Base-by-base conservation (phyloP, 2,888 invertebrate genomes). In the Hermodice carunculata region DNA sequence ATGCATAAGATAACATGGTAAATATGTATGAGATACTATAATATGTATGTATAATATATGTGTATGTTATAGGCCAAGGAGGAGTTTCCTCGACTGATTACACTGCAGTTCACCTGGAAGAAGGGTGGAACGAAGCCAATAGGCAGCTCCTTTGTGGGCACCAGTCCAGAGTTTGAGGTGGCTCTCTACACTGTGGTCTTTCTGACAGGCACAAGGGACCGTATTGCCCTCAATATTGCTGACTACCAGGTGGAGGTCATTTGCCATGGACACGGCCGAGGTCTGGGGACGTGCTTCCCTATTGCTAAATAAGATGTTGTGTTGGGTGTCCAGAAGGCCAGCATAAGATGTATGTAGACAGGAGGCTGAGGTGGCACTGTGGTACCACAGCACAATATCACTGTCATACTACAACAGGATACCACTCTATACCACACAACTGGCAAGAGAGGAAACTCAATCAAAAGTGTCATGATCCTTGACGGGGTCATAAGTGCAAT, bases 141-240 rank as follows among this genome's bases (percentile, higher is more conserved):
- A 64, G 82, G 82, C 61, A 81, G 82, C 66, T 78, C 78, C 29
- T 83, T 84, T 64, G 70, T 85, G 28, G 84, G 84, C 26, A 81
- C 83, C 8, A 85, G 85, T 69, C 86, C 86, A 2, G 86, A 86
- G 75, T 86, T 86, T 76, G 86, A 86, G 69, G 77, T 86, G 43
- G 85, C 85, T 19, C 75, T 80, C 0, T 85, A 84, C 73, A 82
- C 83, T 4, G 62, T 83, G 8, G 75, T 77, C 49, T 79, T 75
- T 56, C 75, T 83, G 29, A 73, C 80, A 51, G 76, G 73, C 8
- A 69, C 69, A 32, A 67, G 66, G 49, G 72, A 78, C 14, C 72
- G 69, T 26, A 70, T 69, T 3, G 74, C 79, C 48, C 71, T 80
- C 11, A 73, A 79, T 64, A 65, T 84, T 3, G 82, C 79, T 4